These are phyloP conservation scores for Carduelis carduelis DNA, from an alignment of 2,797 vertebrate genomes.

Conservation along the genomic window DNA sequence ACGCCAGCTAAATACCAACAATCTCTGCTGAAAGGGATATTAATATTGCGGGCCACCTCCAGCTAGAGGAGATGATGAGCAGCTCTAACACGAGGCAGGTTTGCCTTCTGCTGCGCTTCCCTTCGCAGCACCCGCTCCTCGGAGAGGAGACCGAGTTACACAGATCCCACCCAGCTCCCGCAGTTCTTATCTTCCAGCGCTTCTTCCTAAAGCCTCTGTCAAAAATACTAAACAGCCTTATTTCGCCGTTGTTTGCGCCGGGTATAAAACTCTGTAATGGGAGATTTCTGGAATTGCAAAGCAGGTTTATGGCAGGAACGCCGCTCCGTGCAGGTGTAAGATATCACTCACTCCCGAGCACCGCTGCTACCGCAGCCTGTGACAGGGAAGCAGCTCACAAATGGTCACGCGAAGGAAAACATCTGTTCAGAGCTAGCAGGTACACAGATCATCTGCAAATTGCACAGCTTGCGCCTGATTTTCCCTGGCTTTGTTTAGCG, in stretches of 20 bases:
- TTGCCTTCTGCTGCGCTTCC: not conserved
- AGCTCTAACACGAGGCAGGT: not conserved
- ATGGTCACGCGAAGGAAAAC: slow-evolving; percentile 40
- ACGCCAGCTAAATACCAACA: slow-evolving; percentile 25
- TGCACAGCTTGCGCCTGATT: slow-evolving; percentile 18
- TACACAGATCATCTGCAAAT: slow-evolving; percentile 47
- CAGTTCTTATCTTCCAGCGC: not conserved
- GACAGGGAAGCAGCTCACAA: slow-evolving; percentile 46
- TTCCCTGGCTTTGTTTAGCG: slow-evolving; percentile 4
- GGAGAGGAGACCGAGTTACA: rapidly evolving
- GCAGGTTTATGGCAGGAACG: not conserved
- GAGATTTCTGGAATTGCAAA: not conserved
- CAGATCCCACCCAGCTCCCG: not conserved
- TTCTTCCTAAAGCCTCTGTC: not conserved
- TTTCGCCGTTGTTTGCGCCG: not conserved
- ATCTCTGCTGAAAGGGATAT: not conserved
- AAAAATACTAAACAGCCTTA: not conserved
- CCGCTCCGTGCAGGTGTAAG: slow-evolving; percentile 20
- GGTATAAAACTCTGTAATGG: not conserved
- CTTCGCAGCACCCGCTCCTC: not conserved
- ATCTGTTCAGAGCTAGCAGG: slow-evolving; percentile 41
- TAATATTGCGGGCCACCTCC: not conserved
- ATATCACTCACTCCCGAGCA: slow-evolving; percentile 1
- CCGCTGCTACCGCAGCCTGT: not conserved
- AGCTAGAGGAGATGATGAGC: not conserved